Conservation (phyloP, 2,888 invertebrate genomes). For the Brenthis hecate region DNA sequence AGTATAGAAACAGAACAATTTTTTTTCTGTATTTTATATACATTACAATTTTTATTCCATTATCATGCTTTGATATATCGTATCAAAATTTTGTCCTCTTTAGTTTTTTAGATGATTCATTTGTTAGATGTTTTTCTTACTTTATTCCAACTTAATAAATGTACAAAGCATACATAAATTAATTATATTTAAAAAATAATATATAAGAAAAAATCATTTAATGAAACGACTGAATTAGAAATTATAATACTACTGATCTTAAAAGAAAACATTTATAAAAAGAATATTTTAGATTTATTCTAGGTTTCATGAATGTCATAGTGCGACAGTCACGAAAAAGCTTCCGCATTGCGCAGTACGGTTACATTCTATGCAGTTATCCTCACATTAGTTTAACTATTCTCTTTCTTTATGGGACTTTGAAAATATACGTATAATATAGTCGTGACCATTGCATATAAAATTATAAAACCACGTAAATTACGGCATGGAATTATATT, state of each 20-base stretch:
- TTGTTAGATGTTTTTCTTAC: no score
- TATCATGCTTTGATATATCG: no score
- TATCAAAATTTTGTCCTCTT: no score
- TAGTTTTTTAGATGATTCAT: no score
- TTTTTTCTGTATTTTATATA: no score
- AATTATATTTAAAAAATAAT: no score
- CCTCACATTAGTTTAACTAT: slow-evolving; percentile 25
- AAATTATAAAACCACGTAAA: background rate
- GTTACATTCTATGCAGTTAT: slow-evolving; percentile 41
- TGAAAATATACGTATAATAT: background rate
- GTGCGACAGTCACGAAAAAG: slow-evolving; percentile 41
- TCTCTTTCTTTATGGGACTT: slow-evolving; percentile 14
- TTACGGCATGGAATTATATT: background rate
- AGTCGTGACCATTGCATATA: background rate
- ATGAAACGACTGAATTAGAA: slow-evolving; percentile 1
- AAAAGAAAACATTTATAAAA: background rate
- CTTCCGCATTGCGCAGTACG: slow-evolving; percentile 47
- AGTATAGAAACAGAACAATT: no score
- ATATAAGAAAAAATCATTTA: background rate
- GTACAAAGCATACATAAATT: no score
- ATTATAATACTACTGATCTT: background rate
- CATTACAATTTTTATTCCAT: no score
- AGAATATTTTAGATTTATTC: slow-evolving; percentile 3
- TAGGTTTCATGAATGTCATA: slow-evolving; percentile 32
- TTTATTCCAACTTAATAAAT: no score